Conservation (phyloP, 2,113 vertebrate genomes). For the Orientallactaga bullata region DNA sequence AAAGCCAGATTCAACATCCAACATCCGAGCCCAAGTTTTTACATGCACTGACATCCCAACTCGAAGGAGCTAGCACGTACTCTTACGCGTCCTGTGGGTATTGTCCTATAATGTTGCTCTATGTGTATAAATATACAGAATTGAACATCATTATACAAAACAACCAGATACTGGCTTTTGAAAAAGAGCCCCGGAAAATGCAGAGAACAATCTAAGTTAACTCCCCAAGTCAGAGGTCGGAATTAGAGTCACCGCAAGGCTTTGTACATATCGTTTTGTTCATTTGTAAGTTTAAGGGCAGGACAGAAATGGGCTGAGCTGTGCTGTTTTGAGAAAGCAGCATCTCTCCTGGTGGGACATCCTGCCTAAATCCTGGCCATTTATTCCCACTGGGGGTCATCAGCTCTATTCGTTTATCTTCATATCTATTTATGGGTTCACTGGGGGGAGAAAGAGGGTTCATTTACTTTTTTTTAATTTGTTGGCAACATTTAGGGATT, state of each 20-base stretch:
- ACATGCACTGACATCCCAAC: too few species aligned
- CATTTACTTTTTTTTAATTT: constrained; percentile 55
- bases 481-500: background rate
- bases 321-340: background rate
- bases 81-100: too few species aligned
- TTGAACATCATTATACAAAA: background rate
- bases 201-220: background rate
- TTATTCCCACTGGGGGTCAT: background rate
- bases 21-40: accelerated
- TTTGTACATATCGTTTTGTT: background rate
- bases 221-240: background rate
- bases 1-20: background rate
- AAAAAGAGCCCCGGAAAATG: background rate
- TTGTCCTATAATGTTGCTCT: background rate
- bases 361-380: accelerated
- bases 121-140: background rate
- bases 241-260: background rate
- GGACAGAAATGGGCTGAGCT: background rate
- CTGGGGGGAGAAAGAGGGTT: background rate
- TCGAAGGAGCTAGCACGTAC: background rate
- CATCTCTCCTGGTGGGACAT: accelerated
- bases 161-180: background rate
- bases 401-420: accelerated
- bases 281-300: background rate
- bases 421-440: background rate